phyloP scores from a whole-genome alignment of 2,888 invertebrate genomes.

The Creontiades dilutus region DNA sequence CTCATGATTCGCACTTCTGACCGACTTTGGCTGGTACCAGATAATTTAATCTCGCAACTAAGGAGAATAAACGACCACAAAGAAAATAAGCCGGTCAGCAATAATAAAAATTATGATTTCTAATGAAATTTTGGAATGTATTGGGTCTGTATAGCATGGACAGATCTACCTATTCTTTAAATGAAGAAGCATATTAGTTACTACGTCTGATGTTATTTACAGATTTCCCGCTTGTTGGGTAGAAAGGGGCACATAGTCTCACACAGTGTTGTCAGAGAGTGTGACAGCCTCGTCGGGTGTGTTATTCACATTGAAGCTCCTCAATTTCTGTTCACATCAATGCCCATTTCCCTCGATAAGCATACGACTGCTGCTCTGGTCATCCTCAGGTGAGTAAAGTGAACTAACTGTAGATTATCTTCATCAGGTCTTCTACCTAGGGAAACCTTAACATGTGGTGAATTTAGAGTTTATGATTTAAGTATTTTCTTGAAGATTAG shows the following conservation, averaged over 20 bases:
- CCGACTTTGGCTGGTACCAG: constrained; percentile 89
- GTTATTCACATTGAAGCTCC: constrained; percentile 78
- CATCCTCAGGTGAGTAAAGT: constrained; percentile 78
- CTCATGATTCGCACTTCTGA: constrained; percentile 88
- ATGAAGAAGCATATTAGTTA: background rate
- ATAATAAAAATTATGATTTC: background rate
- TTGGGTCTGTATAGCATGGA: background rate
- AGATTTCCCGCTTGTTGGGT: constrained; percentile 77
- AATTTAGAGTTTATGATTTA: no score
- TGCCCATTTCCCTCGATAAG: constrained; percentile 78
- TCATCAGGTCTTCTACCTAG: no score
- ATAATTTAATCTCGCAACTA: constrained; percentile 84
- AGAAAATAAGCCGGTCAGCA: constrained; percentile 77
- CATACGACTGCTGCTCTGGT: constrained; percentile 80
- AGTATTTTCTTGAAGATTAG: no score
- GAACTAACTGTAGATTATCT: background rate
- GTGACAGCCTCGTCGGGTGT: constrained; percentile 74
- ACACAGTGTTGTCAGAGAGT: constrained; percentile 74
- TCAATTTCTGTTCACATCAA: constrained; percentile 78
- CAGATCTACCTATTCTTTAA: no score
- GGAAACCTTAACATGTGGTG: no score
- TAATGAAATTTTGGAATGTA: background rate
- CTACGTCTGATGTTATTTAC: constrained; percentile 22
- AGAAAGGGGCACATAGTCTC: constrained; percentile 74
- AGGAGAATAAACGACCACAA: constrained; percentile 79